Conservation (phyloP, 1,140 invertebrate genomes). For the Scaptomyza montana region DNA sequence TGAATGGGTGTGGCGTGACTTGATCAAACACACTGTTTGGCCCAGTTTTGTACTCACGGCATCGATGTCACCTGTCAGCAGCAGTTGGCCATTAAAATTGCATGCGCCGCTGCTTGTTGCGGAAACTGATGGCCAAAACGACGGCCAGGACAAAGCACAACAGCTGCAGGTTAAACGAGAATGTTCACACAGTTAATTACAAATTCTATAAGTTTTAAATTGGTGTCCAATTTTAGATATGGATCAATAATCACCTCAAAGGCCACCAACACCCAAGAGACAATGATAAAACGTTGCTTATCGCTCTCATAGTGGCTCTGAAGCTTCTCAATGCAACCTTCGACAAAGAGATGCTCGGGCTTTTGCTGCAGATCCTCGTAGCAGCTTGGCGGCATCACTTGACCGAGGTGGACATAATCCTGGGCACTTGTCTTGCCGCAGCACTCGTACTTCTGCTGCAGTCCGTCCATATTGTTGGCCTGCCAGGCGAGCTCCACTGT, state of each 20-base stretch:
- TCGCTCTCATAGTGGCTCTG: constrained; percentile 68
- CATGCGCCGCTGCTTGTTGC: constrained; percentile 78
- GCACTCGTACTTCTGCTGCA: constrained; percentile 70
- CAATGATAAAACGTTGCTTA: constrained; percentile 57
- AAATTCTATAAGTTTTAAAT: background rate
- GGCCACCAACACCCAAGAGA: constrained; percentile 69
- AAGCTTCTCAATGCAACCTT: constrained; percentile 70
- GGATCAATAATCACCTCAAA: constrained; percentile 60
- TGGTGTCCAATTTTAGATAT: background rate
- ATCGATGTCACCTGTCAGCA: constrained; percentile 4
- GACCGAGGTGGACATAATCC: constrained; percentile 67
- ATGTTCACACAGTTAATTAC: constrained; percentile 15
- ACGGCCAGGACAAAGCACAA: constrained; percentile 64
- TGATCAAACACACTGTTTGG: constrained; percentile 1
- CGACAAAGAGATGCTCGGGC: constrained; percentile 52
- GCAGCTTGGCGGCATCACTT: constrained; percentile 68
- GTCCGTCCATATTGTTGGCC: constrained; percentile 70
- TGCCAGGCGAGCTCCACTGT: constrained; percentile 72
- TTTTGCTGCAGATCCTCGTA: constrained; percentile 55
- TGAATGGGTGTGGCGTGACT: constrained; percentile 1
- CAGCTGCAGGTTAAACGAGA: constrained; percentile 49
- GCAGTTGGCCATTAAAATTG: constrained; percentile 63
- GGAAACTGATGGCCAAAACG: constrained; percentile 73
- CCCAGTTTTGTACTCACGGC: constrained; percentile 57
- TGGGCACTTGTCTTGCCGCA: constrained; percentile 73